phyloP scores from a whole-genome alignment of 2,888 invertebrate genomes.

The Drosophila nigricruria region DNA sequence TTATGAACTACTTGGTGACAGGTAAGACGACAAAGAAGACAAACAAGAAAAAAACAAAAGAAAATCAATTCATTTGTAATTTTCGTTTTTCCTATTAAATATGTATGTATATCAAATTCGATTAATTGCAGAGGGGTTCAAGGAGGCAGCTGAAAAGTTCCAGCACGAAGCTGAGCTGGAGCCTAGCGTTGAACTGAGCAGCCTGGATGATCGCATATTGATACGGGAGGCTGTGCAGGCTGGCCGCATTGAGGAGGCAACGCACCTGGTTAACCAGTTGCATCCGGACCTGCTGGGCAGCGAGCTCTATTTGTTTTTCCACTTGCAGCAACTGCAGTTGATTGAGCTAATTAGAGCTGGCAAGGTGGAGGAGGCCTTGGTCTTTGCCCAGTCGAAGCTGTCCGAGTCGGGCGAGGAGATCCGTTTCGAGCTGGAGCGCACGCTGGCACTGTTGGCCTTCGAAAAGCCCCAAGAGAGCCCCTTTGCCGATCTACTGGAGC shows the following conservation, averaged over 20 bases:
- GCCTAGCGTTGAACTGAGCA: slow-evolving; percentile 92
- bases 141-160: slow-evolving; percentile 98
- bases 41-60: accelerated
- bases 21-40: slow-evolving; percentile 86
- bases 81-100: not conserved
- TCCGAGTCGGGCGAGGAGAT: slow-evolving; percentile 94
- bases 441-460: slow-evolving; percentile 97
- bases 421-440: slow-evolving; percentile 93
- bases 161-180: slow-evolving; percentile 96
- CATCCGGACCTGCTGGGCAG: slow-evolving; percentile 98
- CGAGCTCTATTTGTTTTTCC: slow-evolving; percentile 97
- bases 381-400: slow-evolving; percentile 94
- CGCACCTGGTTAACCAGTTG: slow-evolving; percentile 95
- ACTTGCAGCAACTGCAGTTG: slow-evolving; percentile 89
- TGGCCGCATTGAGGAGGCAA: slow-evolving; percentile 96
- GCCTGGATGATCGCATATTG: slow-evolving; percentile 95
- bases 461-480: slow-evolving; percentile 98
- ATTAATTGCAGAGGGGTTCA: slow-evolving; percentile 91
- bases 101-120: not conserved
- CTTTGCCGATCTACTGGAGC: slow-evolving; percentile 96
- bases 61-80: not conserved
- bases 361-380: slow-evolving; percentile 92
- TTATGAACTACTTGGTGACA: slow-evolving; percentile 99
- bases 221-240: slow-evolving; percentile 97
- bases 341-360: slow-evolving; percentile 87